Percentiles rank a stretch among this genome's conserved stretches.
Conservation (phyloP, 2,888 invertebrate genomes). For the Cerastis leucographa region DNA sequence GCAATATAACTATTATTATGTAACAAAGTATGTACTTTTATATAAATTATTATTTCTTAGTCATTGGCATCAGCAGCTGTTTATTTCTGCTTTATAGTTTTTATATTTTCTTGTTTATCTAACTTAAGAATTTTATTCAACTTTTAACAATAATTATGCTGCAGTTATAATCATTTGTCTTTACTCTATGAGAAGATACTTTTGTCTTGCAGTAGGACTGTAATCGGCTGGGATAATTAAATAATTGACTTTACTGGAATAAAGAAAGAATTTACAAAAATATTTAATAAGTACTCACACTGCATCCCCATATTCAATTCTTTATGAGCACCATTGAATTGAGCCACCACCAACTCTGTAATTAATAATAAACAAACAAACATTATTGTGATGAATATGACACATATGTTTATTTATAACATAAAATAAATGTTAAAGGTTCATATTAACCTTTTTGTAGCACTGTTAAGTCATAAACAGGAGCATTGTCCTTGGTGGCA, state of each 20-base stretch:
- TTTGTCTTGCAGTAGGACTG: not conserved
- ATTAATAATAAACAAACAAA: slow-evolving; percentile 54
- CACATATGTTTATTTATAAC: slow-evolving; percentile 42
- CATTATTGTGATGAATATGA: slow-evolving; percentile 24
- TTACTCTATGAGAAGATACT: not conserved
- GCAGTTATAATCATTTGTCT: not conserved
- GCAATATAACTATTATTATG: slow-evolving; percentile 19
- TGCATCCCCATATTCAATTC: slow-evolving; percentile 80
- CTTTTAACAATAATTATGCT: not conserved
- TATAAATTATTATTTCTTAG: slow-evolving; percentile 28
- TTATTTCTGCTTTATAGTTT: slow-evolving; percentile 3
- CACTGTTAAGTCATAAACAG: slow-evolving; percentile 74
- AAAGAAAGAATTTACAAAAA: not conserved
- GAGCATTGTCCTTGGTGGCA: slow-evolving; percentile 72
- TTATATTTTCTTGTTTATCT: not conserved
- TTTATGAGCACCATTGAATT: slow-evolving; percentile 83
- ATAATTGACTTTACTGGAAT: not conserved
- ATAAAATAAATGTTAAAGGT: slow-evolving; percentile 4
- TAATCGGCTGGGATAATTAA: not conserved
- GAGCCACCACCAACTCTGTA: slow-evolving; percentile 84
- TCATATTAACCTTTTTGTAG: slow-evolving; percentile 79
- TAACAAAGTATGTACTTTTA: slow-evolving; percentile 15
- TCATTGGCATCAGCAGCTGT: slow-evolving; percentile 21
- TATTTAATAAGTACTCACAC: slow-evolving; percentile 78
- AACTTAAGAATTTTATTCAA: not conserved